Conservation (phyloP, 2,888 invertebrate species). For the Eurytoma californica region DNA sequence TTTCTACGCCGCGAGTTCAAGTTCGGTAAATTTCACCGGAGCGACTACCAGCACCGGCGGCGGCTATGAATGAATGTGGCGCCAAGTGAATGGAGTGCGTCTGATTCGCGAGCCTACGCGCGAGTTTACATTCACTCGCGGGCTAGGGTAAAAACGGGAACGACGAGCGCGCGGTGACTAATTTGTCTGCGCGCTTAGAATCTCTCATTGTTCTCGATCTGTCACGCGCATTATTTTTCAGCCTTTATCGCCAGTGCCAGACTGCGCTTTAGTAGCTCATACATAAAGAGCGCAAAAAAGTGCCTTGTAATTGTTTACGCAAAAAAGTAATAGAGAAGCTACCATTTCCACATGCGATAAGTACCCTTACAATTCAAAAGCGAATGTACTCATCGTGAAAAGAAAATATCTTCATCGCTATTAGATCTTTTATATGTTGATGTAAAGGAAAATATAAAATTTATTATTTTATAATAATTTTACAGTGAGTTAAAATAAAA, state of each 20-base stretch:
- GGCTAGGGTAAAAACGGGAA: slow-evolving; percentile 34
- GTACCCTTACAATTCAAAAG: too few relatives aligned
- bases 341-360: too few relatives aligned
- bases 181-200: slow-evolving; percentile 65
- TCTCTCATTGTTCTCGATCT: slow-evolving; percentile 58
- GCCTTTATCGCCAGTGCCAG: not conserved
- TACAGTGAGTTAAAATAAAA: too few relatives aligned
- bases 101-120: slow-evolving; percentile 70
- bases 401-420: too few relatives aligned
- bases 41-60: slow-evolving; percentile 7
- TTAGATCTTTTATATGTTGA: too few relatives aligned
- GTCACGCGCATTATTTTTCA: slow-evolving; percentile 53
- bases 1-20: slow-evolving; percentile 42
- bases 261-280: not conserved
- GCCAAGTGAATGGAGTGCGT: slow-evolving; percentile 75
- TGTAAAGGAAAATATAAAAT: too few relatives aligned
- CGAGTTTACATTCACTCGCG: slow-evolving; percentile 43
- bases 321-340: too few relatives aligned
- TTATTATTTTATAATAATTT: too few relatives aligned
- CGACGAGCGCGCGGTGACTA: slow-evolving; percentile 63
- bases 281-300: not conserved
- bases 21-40: slow-evolving; percentile 45
- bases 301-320: slow-evolving; percentile 11
- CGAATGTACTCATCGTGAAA: too few relatives aligned
- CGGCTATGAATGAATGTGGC: slow-evolving; percentile 74